Evolutionary conservation across 1,140 invertebrate genomes (phyloP).

Genomic region (Sinella curviseta): DNA sequence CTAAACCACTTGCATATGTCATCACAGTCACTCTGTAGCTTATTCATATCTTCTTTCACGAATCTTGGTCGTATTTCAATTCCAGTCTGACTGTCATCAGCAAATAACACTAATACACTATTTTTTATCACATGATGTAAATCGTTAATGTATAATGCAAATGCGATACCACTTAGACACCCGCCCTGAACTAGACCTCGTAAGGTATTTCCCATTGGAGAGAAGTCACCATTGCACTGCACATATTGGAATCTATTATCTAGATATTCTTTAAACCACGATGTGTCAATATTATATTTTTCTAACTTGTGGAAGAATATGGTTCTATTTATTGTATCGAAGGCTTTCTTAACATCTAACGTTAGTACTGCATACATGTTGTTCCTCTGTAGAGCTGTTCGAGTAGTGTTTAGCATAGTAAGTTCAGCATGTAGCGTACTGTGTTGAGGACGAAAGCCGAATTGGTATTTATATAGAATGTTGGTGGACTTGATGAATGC

Average conservation of each 20-base stretch:
- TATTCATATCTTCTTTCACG: neutral
- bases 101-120: neutral
- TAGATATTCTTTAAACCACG: conserved; percentile 27
- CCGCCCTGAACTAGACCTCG: conserved; percentile 8
- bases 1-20: neutral
- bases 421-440: conserved; percentile 24
- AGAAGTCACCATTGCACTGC: neutral
- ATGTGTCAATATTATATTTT: conserved; percentile 5
- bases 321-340: conserved; percentile 7
- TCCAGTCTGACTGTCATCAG: conserved; percentile 12
- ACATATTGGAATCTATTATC: conserved; percentile 23
- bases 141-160: conserved; percentile 14
- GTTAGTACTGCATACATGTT: conserved; percentile 17
- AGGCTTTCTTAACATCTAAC: conserved; percentile 32
- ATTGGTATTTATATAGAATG: conserved; percentile 18
- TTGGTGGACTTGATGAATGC: neutral
- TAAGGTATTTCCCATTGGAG: neutral
- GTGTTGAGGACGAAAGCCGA: conserved; percentile 28
- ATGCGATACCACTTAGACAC: conserved; percentile 2
- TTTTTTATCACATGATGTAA: neutral
- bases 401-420: neutral
- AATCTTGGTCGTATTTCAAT: neutral
- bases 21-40: neutral
- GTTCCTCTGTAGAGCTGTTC: neutral
- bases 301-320: conserved; percentile 17